Evolutionary conservation across 2,113 vertebrate genomes (phyloP), one percentile per base, ranked within the genome.

Genomic region (Poeciliopsis prolifica): DNA sequence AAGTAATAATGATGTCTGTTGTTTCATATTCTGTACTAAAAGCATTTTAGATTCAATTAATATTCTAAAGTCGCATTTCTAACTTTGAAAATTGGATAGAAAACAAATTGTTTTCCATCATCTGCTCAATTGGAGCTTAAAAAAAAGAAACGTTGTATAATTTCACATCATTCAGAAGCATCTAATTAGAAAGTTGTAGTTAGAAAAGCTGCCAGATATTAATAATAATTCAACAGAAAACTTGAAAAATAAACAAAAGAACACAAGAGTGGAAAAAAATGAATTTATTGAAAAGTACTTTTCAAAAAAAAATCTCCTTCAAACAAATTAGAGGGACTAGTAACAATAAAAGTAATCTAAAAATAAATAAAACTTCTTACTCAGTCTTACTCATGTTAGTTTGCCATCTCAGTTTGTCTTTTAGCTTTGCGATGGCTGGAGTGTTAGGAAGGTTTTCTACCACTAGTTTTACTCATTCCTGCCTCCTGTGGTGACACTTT

Each of bases 311-410:
- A 89, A 92, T 90, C 83, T 74, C 74, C 72, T 91, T 83, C 88
- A 89, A 93, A 90, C 88, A 92, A 87, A 83, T 77, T 44, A 83
- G 86, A 86, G 84, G 67, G 68, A 89, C 83, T 91, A 91, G 75
- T 37, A 78, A 73, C 42, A 85, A 75, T 76, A 81, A 85, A 80
- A 12, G 51, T 77, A 78, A 75, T 7, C 91, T 92, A 94, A 54
- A 91, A 92, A 92, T 91, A 93, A 94, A 93, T 93, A 93, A 92
- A 79, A 88, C 58, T 31, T 58, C 63, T 89, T 29, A 29, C 88
- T 92, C 68, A 82, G 60, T 70, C 5, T 86, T 87, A 83, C 29
- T 75, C 33, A 29, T 70, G 86, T 94, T 91, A 93, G 87, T 85
- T 63, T 69, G 7, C 75, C 69, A 74, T 78, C 71, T 2, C 42